Conservation (phyloP, 53 echinoderm and acorn worm genomes). For the Astropecten irregularis region DNA sequence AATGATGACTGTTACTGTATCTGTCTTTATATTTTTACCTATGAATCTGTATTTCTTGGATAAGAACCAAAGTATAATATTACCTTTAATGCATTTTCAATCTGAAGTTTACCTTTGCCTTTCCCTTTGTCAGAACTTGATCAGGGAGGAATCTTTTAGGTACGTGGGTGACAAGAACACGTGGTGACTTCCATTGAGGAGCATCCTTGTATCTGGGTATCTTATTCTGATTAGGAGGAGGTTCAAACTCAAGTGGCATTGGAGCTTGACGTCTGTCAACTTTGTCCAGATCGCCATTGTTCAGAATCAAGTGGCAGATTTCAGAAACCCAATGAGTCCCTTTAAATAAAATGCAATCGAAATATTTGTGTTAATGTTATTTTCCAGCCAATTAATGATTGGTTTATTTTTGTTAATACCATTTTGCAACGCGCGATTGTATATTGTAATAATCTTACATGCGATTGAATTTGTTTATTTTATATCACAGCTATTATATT, state of each 20-base stretch:
- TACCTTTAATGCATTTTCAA: no score
- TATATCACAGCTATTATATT: no score
- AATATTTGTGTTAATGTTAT: no score
- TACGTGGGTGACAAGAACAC: slow-evolving; percentile 29
- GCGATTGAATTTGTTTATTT: no score
- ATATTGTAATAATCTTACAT: no score
- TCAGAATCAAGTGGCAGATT: slow-evolving; percentile 19
- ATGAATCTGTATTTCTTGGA: no score
- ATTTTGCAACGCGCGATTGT: no score
- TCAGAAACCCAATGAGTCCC: slow-evolving; percentile 43
- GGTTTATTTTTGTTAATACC: no score
- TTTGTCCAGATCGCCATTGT: slow-evolving; percentile 19
- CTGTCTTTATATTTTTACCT: no score
- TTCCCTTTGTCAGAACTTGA: not conserved
- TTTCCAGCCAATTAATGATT: no score
- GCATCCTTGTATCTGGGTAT: slow-evolving; percentile 6
- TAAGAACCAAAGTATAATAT: no score
- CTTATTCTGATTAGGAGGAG: not conserved
- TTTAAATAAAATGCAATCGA: not conserved
- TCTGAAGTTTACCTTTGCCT: slow-evolving; percentile 40
- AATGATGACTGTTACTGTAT: no score
- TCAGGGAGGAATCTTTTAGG: slow-evolving; percentile 18
- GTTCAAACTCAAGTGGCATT: slow-evolving; percentile 24
- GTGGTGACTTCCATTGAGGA: slow-evolving; percentile 15
- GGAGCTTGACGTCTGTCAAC: slow-evolving; percentile 17